Percentiles rank a stretch among this genome's conserved stretches.
phyloP scores from a whole-genome alignment of 2,797 vertebrate genomes.

The Enteromius thamalakanensis region DNA sequence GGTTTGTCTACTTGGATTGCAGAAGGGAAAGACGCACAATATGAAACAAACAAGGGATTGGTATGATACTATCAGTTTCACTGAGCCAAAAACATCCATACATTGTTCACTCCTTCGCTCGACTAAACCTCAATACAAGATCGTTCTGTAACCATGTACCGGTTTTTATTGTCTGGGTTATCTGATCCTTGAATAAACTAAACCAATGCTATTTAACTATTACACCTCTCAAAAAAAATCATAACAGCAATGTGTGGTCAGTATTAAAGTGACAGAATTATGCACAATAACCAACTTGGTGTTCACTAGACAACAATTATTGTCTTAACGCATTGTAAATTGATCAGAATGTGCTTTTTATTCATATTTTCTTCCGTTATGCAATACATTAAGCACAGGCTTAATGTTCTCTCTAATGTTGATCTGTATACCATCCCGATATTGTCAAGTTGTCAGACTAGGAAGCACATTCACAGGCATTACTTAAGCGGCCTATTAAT shows the following conservation, averaged over 20 bases:
- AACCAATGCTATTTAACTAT: neutral
- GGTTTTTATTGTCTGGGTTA: neutral
- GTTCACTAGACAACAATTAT: neutral
- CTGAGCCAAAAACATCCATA: neutral
- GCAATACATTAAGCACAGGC: neutral
- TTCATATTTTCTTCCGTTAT: neutral
- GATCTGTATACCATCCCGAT: neutral
- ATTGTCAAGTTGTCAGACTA: slow-evolving; percentile 6
- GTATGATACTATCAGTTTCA: slow-evolving; percentile 23
- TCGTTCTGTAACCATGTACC: neutral
- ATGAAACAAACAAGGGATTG: slow-evolving; percentile 15
- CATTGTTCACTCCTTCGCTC: neutral
- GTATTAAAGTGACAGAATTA: neutral
- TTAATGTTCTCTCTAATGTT: neutral
- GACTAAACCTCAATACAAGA: slow-evolving; percentile 12
- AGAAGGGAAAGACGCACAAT: neutral
- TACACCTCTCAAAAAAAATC: neutral
- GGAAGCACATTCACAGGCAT: slow-evolving; percentile 48
- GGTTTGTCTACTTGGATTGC: neutral
- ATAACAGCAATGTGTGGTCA: neutral
- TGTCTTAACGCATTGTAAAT: neutral
- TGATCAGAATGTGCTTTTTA: neutral
- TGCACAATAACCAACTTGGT: neutral
- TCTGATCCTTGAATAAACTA: neutral
- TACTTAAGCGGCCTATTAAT: slow-evolving; percentile 52